Conservation (phyloP, 2,888 invertebrate species). For the Selenia dentaria region DNA sequence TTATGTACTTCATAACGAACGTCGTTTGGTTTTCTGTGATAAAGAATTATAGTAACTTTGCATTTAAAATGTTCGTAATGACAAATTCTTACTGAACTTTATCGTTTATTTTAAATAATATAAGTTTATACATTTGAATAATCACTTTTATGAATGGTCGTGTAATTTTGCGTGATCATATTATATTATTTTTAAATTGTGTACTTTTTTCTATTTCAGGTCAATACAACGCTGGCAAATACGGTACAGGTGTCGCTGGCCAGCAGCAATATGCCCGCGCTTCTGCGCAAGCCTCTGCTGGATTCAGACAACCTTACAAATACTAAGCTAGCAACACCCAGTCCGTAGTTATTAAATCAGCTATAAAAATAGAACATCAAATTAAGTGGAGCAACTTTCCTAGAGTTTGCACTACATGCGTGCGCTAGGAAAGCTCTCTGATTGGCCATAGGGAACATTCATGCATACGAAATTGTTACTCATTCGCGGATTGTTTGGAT, state of each 20-base stretch:
- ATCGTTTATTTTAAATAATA: too few relatives aligned
- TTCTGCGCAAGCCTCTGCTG: conserved; percentile 60
- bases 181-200: too few relatives aligned
- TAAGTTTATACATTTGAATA: too few relatives aligned
- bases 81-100: too few relatives aligned
- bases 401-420: conserved; percentile 20
- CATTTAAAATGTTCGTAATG: too few relatives aligned
- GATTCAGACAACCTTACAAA: conserved; percentile 72
- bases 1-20: too few relatives aligned
- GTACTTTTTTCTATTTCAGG: too few relatives aligned
- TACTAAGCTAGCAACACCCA: conserved; percentile 51
- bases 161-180: too few relatives aligned
- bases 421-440: conserved; percentile 8
- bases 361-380: conserved; percentile 23
- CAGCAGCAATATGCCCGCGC: conserved; percentile 52
- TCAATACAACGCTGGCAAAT: conserved; percentile 76
- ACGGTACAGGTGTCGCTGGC: conserved; percentile 55
- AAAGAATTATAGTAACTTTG: too few relatives aligned
- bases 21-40: too few relatives aligned
- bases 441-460: conserved; percentile 27
- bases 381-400: conserved; percentile 37
- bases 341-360: conserved; percentile 32
- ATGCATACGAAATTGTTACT: conserved; percentile 1
- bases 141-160: too few relatives aligned
- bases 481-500: conserved; percentile 11